phyloP scores from a whole-genome alignment of 2,888 invertebrate genomes.

The Sphinx pinastri region DNA sequence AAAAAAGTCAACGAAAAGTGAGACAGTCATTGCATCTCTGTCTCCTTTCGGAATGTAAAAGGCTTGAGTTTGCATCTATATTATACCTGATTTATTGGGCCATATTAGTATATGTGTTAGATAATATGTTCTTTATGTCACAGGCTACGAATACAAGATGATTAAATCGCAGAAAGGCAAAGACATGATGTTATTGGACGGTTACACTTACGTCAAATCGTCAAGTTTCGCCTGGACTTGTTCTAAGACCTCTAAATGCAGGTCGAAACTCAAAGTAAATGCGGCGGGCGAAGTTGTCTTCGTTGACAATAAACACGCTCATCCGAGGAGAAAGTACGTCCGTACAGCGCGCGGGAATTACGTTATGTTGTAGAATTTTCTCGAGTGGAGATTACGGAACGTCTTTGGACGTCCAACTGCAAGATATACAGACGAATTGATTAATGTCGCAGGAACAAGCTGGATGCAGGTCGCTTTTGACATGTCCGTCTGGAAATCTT shows the following conservation, averaged over 20 bases:
- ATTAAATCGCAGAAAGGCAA: conserved; percentile 50
- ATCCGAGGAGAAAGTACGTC: conserved; percentile 45
- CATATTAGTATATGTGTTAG: too few relatives aligned
- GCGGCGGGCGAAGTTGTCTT: conserved; percentile 37
- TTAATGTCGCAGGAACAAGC: too few relatives aligned
- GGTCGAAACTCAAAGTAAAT: conserved; percentile 37
- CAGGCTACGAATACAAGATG: conserved; percentile 36
- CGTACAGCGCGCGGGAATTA: conserved; percentile 31
- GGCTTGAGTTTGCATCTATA: too few relatives aligned
- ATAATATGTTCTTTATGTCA: not conserved
- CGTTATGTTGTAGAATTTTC: conserved; percentile 28
- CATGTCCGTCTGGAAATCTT: too few relatives aligned
- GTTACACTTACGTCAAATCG: conserved; percentile 45
- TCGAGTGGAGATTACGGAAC: not conserved
- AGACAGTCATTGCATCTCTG: too few relatives aligned
- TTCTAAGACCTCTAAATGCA: conserved; percentile 30
- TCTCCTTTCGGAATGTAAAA: too few relatives aligned
- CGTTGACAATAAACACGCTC: conserved; percentile 46
- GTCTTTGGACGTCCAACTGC: not conserved
- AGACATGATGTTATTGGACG: conserved; percentile 44
- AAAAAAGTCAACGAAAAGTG: too few relatives aligned
- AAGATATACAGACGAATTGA: too few relatives aligned
- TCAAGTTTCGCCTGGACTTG: conserved; percentile 27
- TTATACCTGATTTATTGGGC: too few relatives aligned
- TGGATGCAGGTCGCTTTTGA: too few relatives aligned